These are phyloP conservation scores for Bos javanicus DNA, from an alignment of 2,113 vertebrate species.

Conservation along the genomic window DNA sequence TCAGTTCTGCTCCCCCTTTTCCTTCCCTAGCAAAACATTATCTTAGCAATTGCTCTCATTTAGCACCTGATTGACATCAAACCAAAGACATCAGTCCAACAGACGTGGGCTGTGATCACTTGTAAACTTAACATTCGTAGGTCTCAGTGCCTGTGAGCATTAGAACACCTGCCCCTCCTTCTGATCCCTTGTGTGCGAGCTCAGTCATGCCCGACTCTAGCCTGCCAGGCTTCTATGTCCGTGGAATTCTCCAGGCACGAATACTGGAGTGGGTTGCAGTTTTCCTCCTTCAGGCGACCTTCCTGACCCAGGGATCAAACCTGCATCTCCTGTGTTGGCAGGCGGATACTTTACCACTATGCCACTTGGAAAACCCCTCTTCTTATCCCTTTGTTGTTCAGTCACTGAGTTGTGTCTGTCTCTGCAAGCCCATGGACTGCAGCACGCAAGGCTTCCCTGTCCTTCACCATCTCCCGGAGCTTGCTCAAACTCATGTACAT, in stretches of 20 bases:
- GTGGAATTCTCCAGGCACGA: not conserved
- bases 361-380: not conserved
- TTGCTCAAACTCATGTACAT: not conserved
- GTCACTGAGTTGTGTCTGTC: not conserved
- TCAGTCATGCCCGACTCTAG: not conserved
- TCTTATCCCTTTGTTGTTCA: not conserved
- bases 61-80: constrained; percentile 32
- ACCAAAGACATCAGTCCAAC: not conserved
- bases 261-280: not conserved
- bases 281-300: not conserved
- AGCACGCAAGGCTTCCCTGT: not conserved
- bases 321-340: not conserved
- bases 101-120: not conserved
- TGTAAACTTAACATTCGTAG: not conserved
- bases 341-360: not conserved
- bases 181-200: not conserved
- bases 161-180: not conserved
- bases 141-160: not conserved
- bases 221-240: not conserved
- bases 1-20: not conserved
- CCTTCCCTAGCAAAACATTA: constrained; percentile 45
- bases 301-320: not conserved
- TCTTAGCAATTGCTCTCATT: constrained; percentile 37
- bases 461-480: not conserved
- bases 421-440: not conserved